These are phyloP conservation scores for Notiomystis cincta DNA, from an alignment of 2,113 vertebrate genomes.

Conservation along the genomic window DNA sequence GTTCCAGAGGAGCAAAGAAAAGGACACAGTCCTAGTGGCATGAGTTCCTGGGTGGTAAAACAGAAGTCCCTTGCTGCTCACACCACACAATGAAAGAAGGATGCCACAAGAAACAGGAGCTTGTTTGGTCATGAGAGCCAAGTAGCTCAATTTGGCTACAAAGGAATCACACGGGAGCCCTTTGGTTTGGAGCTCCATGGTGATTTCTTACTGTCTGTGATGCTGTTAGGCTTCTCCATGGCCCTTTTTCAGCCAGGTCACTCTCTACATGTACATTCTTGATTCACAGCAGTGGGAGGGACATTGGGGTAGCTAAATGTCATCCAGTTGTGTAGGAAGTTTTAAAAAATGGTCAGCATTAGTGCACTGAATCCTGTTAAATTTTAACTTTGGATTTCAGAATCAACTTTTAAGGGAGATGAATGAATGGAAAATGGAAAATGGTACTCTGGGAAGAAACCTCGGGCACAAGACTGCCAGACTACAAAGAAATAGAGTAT, in stretches of 20 bases:
- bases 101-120: not conserved
- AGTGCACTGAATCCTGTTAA: not conserved
- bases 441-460: not conserved
- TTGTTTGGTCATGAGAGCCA: fast-evolving
- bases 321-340: not conserved
- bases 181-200: not conserved
- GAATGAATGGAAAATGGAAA: not conserved
- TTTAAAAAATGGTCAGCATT: not conserved
- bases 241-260: not conserved
- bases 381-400: not conserved
- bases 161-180: not conserved
- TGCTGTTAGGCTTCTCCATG: not conserved
- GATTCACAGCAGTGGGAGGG: not conserved
- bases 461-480: not conserved
- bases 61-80: not conserved
- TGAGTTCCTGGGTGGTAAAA: not conserved
- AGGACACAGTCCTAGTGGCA: not conserved
- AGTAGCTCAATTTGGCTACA: not conserved
- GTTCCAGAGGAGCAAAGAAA: not conserved
- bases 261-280: not conserved
- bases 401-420: not conserved
- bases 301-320: not conserved
- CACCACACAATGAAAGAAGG: not conserved
- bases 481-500: not conserved
- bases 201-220: not conserved